Evolutionary conservation across 2,888 invertebrate species (phyloP).

Genomic region (Piscicola geometra): DNA sequence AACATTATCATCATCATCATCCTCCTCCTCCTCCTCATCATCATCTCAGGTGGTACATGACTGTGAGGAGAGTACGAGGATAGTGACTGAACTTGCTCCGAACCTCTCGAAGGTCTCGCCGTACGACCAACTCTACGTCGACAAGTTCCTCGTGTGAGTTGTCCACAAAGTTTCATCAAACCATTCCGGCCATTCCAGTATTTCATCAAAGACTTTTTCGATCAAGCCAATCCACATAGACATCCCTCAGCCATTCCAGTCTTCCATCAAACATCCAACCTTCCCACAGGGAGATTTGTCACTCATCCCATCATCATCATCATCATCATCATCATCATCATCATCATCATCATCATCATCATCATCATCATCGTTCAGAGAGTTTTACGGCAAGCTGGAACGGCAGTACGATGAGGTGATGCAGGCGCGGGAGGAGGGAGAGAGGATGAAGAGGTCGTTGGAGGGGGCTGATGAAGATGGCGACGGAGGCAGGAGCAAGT

Average conservation of each 20-base stretch:
- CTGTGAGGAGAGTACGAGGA: neutral
- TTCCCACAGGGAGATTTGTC: too few relatives aligned
- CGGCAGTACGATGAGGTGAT: neutral
- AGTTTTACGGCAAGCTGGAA: neutral
- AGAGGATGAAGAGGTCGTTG: neutral
- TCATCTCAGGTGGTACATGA: conserved; percentile 26
- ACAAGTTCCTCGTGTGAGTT: conserved; percentile 4
- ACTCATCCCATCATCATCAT: too few relatives aligned
- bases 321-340: too few relatives aligned
- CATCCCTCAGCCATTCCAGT: too few relatives aligned
- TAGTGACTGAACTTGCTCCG: neutral
- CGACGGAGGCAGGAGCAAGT: neutral
- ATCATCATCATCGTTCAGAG: neutral
- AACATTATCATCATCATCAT: conserved; percentile 30
- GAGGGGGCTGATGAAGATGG: neutral
- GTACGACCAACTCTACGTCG: neutral
- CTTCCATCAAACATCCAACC: too few relatives aligned
- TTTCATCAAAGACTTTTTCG: too few relatives aligned
- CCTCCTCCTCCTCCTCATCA: conserved; percentile 16
- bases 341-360: too few relatives aligned
- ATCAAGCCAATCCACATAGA: too few relatives aligned
- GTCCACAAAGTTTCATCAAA: too few relatives aligned
- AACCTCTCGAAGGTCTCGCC: neutral
- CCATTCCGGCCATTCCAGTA: too few relatives aligned
- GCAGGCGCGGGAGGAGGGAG: neutral